Conservation (phyloP, 2,888 invertebrate genomes). For the Tubulanus polymorphus region DNA sequence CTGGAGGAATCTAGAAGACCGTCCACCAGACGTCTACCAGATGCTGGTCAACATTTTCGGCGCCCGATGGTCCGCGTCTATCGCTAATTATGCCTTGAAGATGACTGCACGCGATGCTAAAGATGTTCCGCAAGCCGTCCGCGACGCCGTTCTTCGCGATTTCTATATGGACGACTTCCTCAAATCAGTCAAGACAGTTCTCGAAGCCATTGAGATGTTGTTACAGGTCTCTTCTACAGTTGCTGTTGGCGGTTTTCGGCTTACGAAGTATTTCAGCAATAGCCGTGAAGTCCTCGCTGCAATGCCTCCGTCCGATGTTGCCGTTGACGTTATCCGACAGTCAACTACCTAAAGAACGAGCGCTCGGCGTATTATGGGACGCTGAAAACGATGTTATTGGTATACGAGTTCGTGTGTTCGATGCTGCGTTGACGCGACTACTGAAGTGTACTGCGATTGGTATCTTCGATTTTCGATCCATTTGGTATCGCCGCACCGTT, state of each 20-base stretch:
- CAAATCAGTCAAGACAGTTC: not conserved
- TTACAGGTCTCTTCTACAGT: no score
- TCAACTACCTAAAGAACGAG: not conserved
- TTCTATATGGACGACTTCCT: conserved; percentile 11
- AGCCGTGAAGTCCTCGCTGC: not conserved
- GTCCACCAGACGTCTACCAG: not conserved
- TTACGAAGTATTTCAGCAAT: conserved; percentile 4
- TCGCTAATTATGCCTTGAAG: not conserved
- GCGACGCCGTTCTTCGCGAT: conserved; percentile 3
- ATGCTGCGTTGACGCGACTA: no score
- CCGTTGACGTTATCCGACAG: not conserved
- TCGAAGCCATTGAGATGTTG: not conserved
- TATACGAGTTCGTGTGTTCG: no score
- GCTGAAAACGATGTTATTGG: not conserved
- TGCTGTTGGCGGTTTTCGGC: conserved; percentile 7
- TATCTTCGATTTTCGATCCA: no score
- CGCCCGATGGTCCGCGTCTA: not conserved
- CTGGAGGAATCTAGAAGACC: conserved; percentile 3
- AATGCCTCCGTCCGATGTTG: not conserved
- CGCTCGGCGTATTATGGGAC: not conserved
- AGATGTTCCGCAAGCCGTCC: not conserved
- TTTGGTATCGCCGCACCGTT: no score
- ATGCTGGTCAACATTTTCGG: not conserved
- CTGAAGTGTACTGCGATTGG: no score
- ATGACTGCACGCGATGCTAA: no score